Evolutionary conservation across 1,140 invertebrate genomes (phyloP), one percentile per base, ranked within the genome.

Genomic region (Drosophila trapezifrons): DNA sequence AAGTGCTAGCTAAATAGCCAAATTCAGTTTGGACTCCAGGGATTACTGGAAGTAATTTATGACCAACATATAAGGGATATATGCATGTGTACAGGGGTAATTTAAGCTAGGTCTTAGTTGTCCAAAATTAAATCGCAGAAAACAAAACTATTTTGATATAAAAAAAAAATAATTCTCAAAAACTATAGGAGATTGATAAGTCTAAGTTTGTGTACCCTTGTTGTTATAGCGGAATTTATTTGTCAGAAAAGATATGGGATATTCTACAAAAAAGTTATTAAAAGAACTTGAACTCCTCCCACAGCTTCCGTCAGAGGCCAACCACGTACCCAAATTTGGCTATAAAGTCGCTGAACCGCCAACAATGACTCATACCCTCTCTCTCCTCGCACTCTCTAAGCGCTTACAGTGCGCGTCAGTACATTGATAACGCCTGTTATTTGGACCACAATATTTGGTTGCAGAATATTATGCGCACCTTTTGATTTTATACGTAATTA

Each of bases 341-440:
- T 29, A 15, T 13, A 37, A 52, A 22, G 7, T 2, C n/a, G 43
- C 15, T 32, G 12, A 13, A 2, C 4, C 0, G 9, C 1, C 58
- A 27, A 9, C 46, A 62, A 29, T 38, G n/a, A 12, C 8, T 4
- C 18, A 13, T 17, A 17, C 47, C 32, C 52, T 37, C 52, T 55
- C 20, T 55, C 13, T 38, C 22, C 32, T 12, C 58, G 52, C 47
- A 38, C 47, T 6, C 47, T 37, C 64, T 63, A 22, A n/a, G n/a
- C 32, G 22, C 15, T 10, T 20, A 66, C 58, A 66, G 58, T 20
- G 35, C 17, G 45, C 64, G 64, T 35, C 58, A 37, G 22, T 38
- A 40, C 38, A 49, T 47, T 47, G 32, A 22, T 29, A 29, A 22
- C n/a, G 32, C 25, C 35, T 17, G 58, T 42, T 20, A 60, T 60